Evolutionary conservation across 2,888 invertebrate species (phyloP), one percentile per base, ranked within the genome.

Genomic region (Sarcophaga carnaria): DNA sequence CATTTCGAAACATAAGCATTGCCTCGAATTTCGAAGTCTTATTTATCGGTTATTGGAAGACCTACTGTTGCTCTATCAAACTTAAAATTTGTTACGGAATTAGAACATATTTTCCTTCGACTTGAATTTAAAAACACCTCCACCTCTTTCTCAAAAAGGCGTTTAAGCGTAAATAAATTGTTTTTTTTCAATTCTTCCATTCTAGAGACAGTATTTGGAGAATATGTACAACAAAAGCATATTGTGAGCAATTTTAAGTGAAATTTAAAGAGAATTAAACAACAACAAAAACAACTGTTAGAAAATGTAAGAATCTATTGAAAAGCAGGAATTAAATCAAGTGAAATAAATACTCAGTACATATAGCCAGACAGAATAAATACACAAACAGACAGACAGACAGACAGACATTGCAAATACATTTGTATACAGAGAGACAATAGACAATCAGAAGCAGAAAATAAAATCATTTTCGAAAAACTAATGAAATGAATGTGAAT

Each of bases 401-500:
- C 47, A 66, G 10, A 54, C 37, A 37, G 10, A 37, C 37, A 37
- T 37, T 37, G 37, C 37, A 37, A 17, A 67, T 45, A 81, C n/a
- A n/a, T n/a, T n/a, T 72, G 66, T 17, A 72, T 25, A 80, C 12
- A 27, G 20, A 8, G 27, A n/a, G 22, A 76, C 37, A 76, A 75
- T n/a, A 75, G 17, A 54, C 20, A 54, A 25, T 54, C 14, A 74
- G 37, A 62, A 76, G 54, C 17, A 63, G 1, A 60, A 64, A 12
- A 37, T 62, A 49, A 67, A 17, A 60, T 10, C 37, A 10, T 37
- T 37, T 37, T 37, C 8, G 27, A 60, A 66, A 54, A 71, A 63
- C 62, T 54, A 74, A 72, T 74, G 78, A 82, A 77, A 70, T 83
- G 64, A 25, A 79, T 63, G 3, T 12, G 45, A 63, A 71, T 27